Evolutionary conservation across 2,888 invertebrate genomes (phyloP), one percentile per base, ranked within the genome.

Genomic region (Ganaspis brasiliensis): DNA sequence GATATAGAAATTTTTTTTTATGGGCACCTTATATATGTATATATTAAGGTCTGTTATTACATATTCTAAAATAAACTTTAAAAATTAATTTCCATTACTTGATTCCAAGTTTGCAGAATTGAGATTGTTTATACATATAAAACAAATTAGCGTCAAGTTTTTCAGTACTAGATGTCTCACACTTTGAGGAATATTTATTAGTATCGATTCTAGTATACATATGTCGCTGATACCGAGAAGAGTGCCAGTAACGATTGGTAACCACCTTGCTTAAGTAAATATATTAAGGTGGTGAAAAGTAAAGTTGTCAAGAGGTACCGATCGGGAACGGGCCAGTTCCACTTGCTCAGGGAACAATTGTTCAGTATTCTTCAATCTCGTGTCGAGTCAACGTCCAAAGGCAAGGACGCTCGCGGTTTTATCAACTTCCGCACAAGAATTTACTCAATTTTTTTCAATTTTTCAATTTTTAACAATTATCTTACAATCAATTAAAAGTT

Each of bases 381-480:
- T 67, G 63, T 67, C 63, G 63, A 67, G 63, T 67, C 63, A 67
- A 67, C 63, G 63, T 67, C 63, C 63, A 67, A 45, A 37, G 56
- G 40, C 45, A 67, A 67, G 63, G 63, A 45, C 63, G 24, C n/a
- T 45, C 45, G 45, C 24, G 63, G n/a, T 6, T 67, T 67, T 9
- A 45, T 56, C 56, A 14, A 45, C 40, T 67, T 67, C 40, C 40
- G 14, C 24, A 21, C 19, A 45, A 67, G 40, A 45, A 45, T 24
- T 45, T 16, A 24, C 19, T 24, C 3, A 37, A 14, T 40, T 21
- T 8, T 10, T 19, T 21, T 49, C 6, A n/a, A 16, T n/a, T 49
- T 49, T 49, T n/a, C 3, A 4, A 8, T 16, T 19, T 49, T 49
- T 49, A 3, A 16, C 6, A 19, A 52, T 19, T 8, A 19, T 8